A percentile compares a stretch with the other conserved stretches of the same genome.
These are phyloP conservation scores for Melanerpes aurifrons DNA, from an alignment of 2,113 vertebrate species.

Conservation along the genomic window DNA sequence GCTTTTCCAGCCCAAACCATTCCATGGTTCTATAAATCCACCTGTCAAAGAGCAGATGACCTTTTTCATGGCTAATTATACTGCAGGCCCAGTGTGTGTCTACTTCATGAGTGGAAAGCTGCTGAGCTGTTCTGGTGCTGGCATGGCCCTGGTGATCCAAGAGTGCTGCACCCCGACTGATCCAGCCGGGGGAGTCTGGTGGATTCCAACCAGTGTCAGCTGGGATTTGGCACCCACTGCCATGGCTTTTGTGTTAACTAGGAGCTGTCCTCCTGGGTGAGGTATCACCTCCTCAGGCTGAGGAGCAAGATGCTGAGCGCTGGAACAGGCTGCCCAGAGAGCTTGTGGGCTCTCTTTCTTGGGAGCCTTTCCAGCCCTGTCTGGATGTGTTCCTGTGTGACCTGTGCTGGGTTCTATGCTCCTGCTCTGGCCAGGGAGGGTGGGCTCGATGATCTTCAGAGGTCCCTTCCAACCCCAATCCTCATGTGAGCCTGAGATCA, in stretches of 20 bases:
- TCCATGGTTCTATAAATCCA: background rate
- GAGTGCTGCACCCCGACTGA: rapidly evolving
- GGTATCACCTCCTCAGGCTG: background rate
- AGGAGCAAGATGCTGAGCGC: background rate
- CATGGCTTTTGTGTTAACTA: background rate
- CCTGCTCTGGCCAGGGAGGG: too few relatives aligned
- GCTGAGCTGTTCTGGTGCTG: background rate
- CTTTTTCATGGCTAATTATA: background rate
- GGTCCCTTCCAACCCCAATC: too few relatives aligned
- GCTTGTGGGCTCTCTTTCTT: too few relatives aligned
- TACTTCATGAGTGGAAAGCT: background rate
- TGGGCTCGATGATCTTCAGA: too few relatives aligned
- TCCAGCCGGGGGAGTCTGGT: background rate
- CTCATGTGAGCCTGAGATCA: too few relatives aligned
- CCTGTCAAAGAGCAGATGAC: background rate
- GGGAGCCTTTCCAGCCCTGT: too few relatives aligned
- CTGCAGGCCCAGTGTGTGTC: too few relatives aligned
- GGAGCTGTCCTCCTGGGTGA: background rate
- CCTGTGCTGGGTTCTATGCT: too few relatives aligned
- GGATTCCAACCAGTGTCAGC: background rate
- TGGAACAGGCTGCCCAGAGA: too few relatives aligned
- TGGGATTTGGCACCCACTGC: background rate
- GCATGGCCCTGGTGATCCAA: background rate
- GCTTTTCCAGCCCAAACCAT: too few relatives aligned
- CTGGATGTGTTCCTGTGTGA: too few relatives aligned